These are phyloP conservation scores for Musca vetustissima DNA, from an alignment of 1,140 invertebrate species.

Conservation along the genomic window DNA sequence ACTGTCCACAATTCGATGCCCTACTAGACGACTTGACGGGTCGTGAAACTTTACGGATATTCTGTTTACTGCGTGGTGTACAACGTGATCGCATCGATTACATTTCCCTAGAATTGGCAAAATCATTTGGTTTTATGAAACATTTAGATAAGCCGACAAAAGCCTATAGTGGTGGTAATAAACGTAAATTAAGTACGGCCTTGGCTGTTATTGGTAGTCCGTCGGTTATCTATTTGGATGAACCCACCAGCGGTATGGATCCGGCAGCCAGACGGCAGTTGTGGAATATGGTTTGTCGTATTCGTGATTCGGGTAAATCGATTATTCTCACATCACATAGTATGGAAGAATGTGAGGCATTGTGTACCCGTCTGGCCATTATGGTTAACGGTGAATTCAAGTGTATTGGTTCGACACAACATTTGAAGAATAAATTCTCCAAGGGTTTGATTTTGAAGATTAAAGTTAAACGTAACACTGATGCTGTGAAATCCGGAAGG, in stretches of 20 bases:
- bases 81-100: slow-evolving; percentile 56
- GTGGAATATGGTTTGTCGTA: slow-evolving; percentile 71
- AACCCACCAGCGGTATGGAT: slow-evolving; percentile 82
- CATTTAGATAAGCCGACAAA: slow-evolving; percentile 60
- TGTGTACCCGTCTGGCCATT: slow-evolving; percentile 82
- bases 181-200: slow-evolving; percentile 91
- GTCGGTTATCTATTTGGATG: slow-evolving; percentile 83
- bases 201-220: slow-evolving; percentile 90
- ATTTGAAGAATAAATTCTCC: slow-evolving; percentile 69
- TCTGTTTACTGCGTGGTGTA: slow-evolving; percentile 74
- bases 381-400: slow-evolving; percentile 84
- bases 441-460: slow-evolving; percentile 64
- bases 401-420: slow-evolving; percentile 70
- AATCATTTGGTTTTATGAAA: slow-evolving; percentile 55
- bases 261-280: slow-evolving; percentile 78
- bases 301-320: slow-evolving; percentile 66
- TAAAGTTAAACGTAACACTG: slow-evolving; percentile 38
- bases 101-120: slow-evolving; percentile 53
- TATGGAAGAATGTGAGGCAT: slow-evolving; percentile 86
- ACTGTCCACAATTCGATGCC: slow-evolving; percentile 85
- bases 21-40: slow-evolving; percentile 80
- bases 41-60: slow-evolving; percentile 73
- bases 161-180: slow-evolving; percentile 89
- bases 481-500: slow-evolving; percentile 26
- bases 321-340: slow-evolving; percentile 80